Evolutionary conservation across 2,797 vertebrate genomes (phyloP), one percentile per base, ranked within the genome.

Genomic region (Alca torda): DNA sequence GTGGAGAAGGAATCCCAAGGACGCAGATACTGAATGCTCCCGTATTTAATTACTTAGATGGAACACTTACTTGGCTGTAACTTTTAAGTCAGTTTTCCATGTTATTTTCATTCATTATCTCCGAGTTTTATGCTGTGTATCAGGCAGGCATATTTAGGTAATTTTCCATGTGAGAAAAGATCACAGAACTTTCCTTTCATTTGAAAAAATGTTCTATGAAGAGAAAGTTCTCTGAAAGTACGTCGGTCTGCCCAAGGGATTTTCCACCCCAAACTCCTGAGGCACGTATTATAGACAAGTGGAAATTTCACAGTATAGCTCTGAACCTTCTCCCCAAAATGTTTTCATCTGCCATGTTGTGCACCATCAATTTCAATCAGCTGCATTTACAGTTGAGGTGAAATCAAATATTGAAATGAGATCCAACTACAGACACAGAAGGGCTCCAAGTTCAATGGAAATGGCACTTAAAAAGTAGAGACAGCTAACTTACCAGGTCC

Each of bases 381-480:
- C 75, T 87, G 50, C 67, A 81, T 83, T 91, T 93, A 89, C 72
- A 89, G 87, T 74, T 94, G 81, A 94, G 69, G 43, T 82, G 78
- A 92, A 95, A 96, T 94, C 91, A 95, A 61, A 87, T 89, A 92
- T 68, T 95, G 88, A 90, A 93, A 87, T 92, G 81, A 95, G 83
- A 84, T 4, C 4, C 83, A 77, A 6, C 72, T 84, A 54, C n/a
- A 72, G 86, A 70, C 45, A 28, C 39, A 75, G 78, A 93, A 90
- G 53, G 53, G 45, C 75, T 90, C 48, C 30, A 72, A 85, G 87
- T 85, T 94, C 90, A 75, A 5, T 82, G 76, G 35, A 82, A 79
- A 75, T 39, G 53, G 53, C 70, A 59, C 70, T 87, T 85, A 64
- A 70, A 86, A 79, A 83, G 76, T 35, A 37, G 23, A 78, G 59